Evolutionary conservation across 92 coral and sea anemone genomes (phyloP).

Genomic region (Porites evermanni): DNA sequence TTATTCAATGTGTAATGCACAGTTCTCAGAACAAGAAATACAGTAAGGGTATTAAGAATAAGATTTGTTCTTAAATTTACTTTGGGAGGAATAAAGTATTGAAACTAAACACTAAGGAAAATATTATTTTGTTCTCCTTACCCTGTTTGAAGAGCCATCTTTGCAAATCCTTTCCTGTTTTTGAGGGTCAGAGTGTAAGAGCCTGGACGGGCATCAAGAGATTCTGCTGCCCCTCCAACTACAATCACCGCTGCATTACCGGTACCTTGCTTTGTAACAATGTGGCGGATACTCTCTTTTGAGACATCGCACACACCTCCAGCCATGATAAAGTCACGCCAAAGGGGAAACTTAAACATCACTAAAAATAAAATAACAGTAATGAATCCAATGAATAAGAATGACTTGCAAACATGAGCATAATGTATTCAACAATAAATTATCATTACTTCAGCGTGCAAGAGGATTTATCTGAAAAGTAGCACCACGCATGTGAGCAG

Average conservation of each 20-base stretch:
- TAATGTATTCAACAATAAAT: too few relatives aligned
- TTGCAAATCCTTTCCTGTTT: conserved; percentile 94
- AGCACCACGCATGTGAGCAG: too few relatives aligned
- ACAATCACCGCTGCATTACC: conserved; percentile 97
- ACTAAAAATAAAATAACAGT: conserved; percentile 52
- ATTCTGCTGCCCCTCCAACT: conserved; percentile 97
- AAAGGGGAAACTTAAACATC: conserved; percentile 91
- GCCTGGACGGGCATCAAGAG: conserved; percentile 97
- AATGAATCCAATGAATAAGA: background rate
- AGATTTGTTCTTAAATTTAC: background rate
- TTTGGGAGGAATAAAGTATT: background rate
- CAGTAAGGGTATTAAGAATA: background rate
- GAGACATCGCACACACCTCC: conserved; percentile 96
- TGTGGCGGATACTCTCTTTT: conserved; percentile 80
- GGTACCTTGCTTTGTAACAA: conserved; percentile 76
- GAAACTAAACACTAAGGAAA: too few relatives aligned
- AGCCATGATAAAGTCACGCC: conserved; percentile 91
- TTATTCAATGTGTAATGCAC: too few relatives aligned
- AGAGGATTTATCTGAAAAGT: too few relatives aligned
- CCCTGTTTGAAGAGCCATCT: conserved; percentile 96
- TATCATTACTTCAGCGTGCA: too few relatives aligned
- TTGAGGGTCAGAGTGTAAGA: conserved; percentile 84
- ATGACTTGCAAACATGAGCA: too few relatives aligned
- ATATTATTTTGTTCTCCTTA: conserved; percentile 29
- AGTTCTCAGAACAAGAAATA: background rate